These are phyloP conservation scores for Chaetogeoica ovagalla DNA, from an alignment of 2,888 invertebrate genomes.

Conservation along the genomic window DNA sequence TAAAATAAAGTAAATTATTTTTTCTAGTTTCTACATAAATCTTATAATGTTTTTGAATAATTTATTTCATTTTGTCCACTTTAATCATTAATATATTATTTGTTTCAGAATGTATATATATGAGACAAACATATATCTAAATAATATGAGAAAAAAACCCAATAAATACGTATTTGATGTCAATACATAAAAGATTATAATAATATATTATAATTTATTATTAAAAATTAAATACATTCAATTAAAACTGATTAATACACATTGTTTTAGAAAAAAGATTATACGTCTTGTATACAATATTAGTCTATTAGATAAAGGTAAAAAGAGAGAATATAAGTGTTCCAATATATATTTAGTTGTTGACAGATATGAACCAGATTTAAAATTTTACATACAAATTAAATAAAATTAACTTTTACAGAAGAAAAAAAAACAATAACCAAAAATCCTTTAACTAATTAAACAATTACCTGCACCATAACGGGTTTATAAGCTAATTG, in stretches of 20 bases:
- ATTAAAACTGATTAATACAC: slow-evolving; percentile 39
- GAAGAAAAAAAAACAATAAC: slow-evolving; percentile 46
- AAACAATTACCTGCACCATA: slow-evolving; percentile 49
- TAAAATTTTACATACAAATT: slow-evolving; percentile 23
- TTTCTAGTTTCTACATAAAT: not conserved
- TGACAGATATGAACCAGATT: slow-evolving; percentile 14
- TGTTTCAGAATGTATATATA: slow-evolving; percentile 11
- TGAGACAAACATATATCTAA: slow-evolving; percentile 27
- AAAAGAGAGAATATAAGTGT: slow-evolving; percentile 17
- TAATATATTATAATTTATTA: slow-evolving; percentile 49
- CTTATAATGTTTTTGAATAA: not conserved
- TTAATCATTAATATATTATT: not conserved
- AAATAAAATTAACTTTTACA: slow-evolving; percentile 30
- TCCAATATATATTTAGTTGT: slow-evolving; percentile 17
- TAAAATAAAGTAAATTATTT: not conserved
- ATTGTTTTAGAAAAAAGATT: slow-evolving; percentile 38
- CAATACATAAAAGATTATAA: slow-evolving; percentile 41
- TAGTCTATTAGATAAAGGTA: slow-evolving; percentile 46
- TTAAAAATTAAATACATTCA: slow-evolving; percentile 47
- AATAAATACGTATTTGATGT: slow-evolving; percentile 12
- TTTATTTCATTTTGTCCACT: slow-evolving; percentile 7
- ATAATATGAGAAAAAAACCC: slow-evolving; percentile 25
- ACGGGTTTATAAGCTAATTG: slow-evolving; percentile 46
- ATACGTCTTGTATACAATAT: slow-evolving; percentile 35
- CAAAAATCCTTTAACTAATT: slow-evolving; percentile 39